phyloP scores from a whole-genome alignment of 1,140 invertebrate genomes.

The Berghia stephanieae region DNA sequence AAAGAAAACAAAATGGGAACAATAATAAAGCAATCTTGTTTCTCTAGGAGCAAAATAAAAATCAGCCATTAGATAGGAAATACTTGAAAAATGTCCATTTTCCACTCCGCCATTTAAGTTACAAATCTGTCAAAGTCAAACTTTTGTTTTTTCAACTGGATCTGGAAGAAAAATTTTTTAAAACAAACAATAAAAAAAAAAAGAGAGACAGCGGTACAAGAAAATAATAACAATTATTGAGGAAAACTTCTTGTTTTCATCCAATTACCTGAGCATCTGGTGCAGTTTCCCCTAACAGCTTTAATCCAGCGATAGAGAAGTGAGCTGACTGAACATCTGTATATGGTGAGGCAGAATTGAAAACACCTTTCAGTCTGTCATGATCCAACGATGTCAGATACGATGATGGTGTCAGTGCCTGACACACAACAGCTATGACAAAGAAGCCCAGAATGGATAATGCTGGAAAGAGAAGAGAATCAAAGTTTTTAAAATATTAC shows the following conservation, averaged over 20 bases:
- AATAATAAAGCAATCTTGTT: too few species aligned
- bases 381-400: constrained; percentile 72
- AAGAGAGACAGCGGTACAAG: neutral
- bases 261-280: constrained; percentile 68
- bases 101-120: too few species aligned
- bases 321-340: constrained; percentile 69
- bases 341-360: constrained; percentile 70
- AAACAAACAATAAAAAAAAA: neutral
- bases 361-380: constrained; percentile 69
- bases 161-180: too few species aligned
- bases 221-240: neutral
- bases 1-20: too few species aligned
- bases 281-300: constrained; percentile 68
- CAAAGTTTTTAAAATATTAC: too few species aligned
- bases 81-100: too few species aligned
- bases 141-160: too few species aligned
- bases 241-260: neutral
- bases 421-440: constrained; percentile 58
- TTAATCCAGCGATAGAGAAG: constrained; percentile 72
- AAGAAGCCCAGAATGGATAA: constrained; percentile 56
- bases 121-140: too few species aligned
- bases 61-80: too few species aligned
- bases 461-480: constrained; percentile 48
- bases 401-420: constrained; percentile 66
- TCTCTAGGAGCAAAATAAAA: too few species aligned